phyloP scores from a whole-genome alignment of 2,888 invertebrate genomes.

The Meteorus colon region DNA sequence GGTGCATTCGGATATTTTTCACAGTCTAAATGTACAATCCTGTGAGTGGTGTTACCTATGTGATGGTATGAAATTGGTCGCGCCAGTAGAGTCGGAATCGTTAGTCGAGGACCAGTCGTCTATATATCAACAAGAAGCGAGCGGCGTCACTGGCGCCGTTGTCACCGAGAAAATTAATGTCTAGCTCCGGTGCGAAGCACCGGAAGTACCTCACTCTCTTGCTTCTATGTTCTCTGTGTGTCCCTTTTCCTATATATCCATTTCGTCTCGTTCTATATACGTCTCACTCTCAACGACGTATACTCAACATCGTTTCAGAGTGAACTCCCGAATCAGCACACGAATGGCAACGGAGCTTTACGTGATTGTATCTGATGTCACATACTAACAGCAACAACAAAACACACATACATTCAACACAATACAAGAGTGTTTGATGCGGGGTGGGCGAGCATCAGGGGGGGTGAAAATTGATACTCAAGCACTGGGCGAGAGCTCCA shows the following conservation, averaged over 20 bases:
- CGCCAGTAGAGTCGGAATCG: constrained; percentile 36
- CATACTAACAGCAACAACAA: constrained; percentile 23
- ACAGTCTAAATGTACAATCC: background rate
- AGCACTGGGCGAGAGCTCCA: constrained; percentile 31
- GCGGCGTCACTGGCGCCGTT: constrained; percentile 44
- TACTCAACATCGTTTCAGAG: constrained; percentile 8
- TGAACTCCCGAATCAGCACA: constrained; percentile 28
- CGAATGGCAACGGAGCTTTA: constrained; percentile 12
- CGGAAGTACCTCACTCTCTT: constrained; percentile 43
- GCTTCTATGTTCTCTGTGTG: constrained; percentile 32
- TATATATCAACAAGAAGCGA: constrained; percentile 37
- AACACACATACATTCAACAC: background rate
- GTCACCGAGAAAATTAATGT: constrained; percentile 49
- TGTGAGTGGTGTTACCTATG: constrained; percentile 13
- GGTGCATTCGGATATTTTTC: constrained; percentile 15
- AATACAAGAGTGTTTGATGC: background rate
- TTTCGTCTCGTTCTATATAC: background rate
- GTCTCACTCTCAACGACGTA: background rate
- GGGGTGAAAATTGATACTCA: constrained; percentile 63
- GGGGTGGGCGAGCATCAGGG: constrained; percentile 5
- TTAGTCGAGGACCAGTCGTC: constrained; percentile 34
- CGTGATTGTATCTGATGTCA: background rate
- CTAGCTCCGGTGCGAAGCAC: constrained; percentile 40
- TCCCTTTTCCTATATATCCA: constrained; percentile 3
- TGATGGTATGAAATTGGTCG: constrained; percentile 12